These are phyloP conservation scores for Callosobruchus maculatus DNA, from an alignment of 2,888 invertebrate species.

Conservation along the genomic window DNA sequence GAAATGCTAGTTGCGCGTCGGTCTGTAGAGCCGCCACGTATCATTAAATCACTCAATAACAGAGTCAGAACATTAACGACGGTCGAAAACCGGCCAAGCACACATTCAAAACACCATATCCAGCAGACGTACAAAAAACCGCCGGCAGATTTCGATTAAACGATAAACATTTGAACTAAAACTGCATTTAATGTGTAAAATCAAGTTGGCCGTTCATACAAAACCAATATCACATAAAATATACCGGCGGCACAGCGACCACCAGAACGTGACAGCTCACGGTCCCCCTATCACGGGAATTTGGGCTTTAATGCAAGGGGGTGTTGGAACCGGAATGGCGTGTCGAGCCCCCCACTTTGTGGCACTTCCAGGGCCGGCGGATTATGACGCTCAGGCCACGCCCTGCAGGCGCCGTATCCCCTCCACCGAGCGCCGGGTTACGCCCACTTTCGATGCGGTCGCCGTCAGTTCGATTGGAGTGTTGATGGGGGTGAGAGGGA, in stretches of 20 bases:
- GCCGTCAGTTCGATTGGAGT: slow-evolving; percentile 18
- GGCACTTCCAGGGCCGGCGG: slow-evolving; percentile 22
- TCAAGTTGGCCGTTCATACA: slow-evolving; percentile 38
- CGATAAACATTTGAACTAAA: slow-evolving; percentile 33
- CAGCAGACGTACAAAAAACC: slow-evolving; percentile 19
- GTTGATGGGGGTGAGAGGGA: not conserved
- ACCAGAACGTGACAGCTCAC: not conserved
- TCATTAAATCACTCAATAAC: not conserved
- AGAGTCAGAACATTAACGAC: slow-evolving; percentile 11
- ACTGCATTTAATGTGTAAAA: slow-evolving; percentile 42
- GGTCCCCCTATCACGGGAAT: not conserved
- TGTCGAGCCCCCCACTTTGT: not conserved
- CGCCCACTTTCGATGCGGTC: slow-evolving; percentile 28
- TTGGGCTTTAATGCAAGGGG: not conserved
- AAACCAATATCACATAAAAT: slow-evolving; percentile 36
- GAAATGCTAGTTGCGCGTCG: not conserved
- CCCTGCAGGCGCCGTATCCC: slow-evolving; percentile 27
- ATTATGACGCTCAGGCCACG: slow-evolving; percentile 33
- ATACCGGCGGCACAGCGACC: slow-evolving; percentile 21
- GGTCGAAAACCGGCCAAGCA: slow-evolving; percentile 13
- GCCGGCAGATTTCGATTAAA: slow-evolving; percentile 34
- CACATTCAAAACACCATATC: slow-evolving; percentile 26
- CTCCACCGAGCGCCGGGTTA: slow-evolving; percentile 18
- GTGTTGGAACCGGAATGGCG: not conserved
- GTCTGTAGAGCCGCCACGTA: not conserved